phyloP scores from a whole-genome alignment of 1,140 invertebrate species.

The Drosophila littoralis region DNA sequence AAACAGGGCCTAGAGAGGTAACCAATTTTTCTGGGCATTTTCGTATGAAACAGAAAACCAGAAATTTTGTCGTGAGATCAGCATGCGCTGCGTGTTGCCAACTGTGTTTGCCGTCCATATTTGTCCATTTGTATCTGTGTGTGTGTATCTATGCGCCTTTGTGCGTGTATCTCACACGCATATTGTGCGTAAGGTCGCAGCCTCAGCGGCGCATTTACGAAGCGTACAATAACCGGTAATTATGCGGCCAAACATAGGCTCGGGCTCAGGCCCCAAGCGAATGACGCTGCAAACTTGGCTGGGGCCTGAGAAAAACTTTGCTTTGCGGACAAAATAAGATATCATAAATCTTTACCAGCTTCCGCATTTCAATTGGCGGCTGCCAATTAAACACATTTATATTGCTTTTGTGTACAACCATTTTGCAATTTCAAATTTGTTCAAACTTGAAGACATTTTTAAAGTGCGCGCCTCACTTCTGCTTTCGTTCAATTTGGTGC shows the following conservation, averaged over 20 bases:
- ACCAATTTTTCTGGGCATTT: constrained; percentile 35
- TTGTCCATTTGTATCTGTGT: constrained; percentile 30
- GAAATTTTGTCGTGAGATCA: constrained; percentile 63
- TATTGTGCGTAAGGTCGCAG: constrained; percentile 79
- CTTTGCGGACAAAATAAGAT: constrained; percentile 25
- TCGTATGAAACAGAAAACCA: constrained; percentile 38
- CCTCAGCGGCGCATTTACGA: constrained; percentile 56
- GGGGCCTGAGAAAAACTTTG: constrained; percentile 62
- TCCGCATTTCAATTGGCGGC: constrained; percentile 67
- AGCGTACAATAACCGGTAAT: constrained; percentile 79
- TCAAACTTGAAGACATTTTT: constrained; percentile 38
- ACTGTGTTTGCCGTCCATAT: constrained; percentile 12
- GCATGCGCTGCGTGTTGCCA: constrained; percentile 63
- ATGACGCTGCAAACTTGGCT: constrained; percentile 65
- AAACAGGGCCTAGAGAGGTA: constrained; percentile 42
- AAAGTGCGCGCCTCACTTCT: constrained; percentile 54
- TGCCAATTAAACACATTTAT: constrained; percentile 33
- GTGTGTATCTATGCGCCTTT: constrained; percentile 28
- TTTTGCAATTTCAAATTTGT: constrained; percentile 39
- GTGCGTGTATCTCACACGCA: constrained; percentile 58
- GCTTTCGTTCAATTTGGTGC: constrained; percentile 53
- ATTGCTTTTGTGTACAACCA: not conserved
- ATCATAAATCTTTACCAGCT: constrained; percentile 69
- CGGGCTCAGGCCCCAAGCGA: constrained; percentile 24
- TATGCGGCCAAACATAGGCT: constrained; percentile 57